phyloP scores from a whole-genome alignment of 2,113 vertebrate species.

The Aviceda subcristata region DNA sequence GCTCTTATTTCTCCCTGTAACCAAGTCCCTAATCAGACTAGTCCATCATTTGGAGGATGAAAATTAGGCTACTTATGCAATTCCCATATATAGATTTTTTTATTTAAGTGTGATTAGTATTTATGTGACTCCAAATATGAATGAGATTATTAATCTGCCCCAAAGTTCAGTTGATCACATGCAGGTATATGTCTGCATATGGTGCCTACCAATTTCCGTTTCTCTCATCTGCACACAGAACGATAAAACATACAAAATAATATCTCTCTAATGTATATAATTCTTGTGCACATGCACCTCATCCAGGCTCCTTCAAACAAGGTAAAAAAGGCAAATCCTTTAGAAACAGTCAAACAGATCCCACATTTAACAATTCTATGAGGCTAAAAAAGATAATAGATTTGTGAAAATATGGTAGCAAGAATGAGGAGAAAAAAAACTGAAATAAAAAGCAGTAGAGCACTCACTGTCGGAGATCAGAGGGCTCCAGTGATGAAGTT shows the following conservation, averaged over 20 bases:
- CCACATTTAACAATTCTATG: neutral
- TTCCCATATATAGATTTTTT: neutral
- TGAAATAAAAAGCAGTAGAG: neutral
- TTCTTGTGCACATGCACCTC: neutral
- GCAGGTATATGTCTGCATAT: neutral
- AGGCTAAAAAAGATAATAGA: neutral
- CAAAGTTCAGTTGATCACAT: neutral
- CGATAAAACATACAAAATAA: neutral
- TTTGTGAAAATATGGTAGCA: neutral
- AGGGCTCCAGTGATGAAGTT: neutral
- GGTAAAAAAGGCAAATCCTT: neutral
- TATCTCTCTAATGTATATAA: neutral
- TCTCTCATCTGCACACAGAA: neutral
- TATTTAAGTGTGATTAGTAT: neutral
- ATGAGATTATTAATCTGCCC: neutral
- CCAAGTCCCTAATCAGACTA: neutral
- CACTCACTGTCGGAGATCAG: neutral
- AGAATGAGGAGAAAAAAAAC: neutral
- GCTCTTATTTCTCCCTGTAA: slow-evolving; percentile 5
- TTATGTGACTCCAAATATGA: neutral
- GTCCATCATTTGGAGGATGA: neutral
- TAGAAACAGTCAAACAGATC: neutral
- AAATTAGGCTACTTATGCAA: slow-evolving; percentile 2
- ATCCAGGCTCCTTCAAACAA: neutral
- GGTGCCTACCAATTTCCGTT: neutral